A percentile compares a stretch with the other conserved stretches of the same genome.
Evolutionary conservation across 1,140 invertebrate species (phyloP).

Genomic region (Metaphire vulgaris): DNA sequence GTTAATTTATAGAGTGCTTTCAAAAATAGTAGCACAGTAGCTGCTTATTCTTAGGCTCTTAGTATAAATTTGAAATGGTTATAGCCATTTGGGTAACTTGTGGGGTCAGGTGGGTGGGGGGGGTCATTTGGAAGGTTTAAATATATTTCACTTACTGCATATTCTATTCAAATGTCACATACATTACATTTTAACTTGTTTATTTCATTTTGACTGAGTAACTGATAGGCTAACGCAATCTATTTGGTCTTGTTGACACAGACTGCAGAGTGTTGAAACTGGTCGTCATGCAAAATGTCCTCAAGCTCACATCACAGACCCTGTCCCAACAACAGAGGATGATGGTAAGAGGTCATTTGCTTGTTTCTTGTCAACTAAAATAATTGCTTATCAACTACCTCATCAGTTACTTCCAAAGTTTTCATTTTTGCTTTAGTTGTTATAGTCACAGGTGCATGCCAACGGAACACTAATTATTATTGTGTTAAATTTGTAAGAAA

Average conservation of each 20-base stretch:
- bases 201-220: neutral
- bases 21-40: no score
- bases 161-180: neutral
- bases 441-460: neutral
- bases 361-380: neutral
- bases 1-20: no score
- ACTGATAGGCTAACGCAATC: neutral
- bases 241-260: neutral
- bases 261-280: conserved; percentile 14
- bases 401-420: neutral
- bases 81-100: no score
- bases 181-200: neutral
- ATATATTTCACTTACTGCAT: neutral
- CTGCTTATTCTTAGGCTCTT: no score
- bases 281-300: conserved; percentile 11
- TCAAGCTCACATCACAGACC: neutral
- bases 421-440: no score
- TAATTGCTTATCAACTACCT: neutral
- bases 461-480: neutral
- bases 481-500: no score
- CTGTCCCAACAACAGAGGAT: neutral
- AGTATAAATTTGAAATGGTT: no score
- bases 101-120: no score
- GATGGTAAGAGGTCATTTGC: neutral
- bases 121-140: no score